A percentile compares a stretch with the other conserved stretches of the same genome.
Conservation (phyloP, 2,797 vertebrate genomes). For the Anguilla megastoma region DNA sequence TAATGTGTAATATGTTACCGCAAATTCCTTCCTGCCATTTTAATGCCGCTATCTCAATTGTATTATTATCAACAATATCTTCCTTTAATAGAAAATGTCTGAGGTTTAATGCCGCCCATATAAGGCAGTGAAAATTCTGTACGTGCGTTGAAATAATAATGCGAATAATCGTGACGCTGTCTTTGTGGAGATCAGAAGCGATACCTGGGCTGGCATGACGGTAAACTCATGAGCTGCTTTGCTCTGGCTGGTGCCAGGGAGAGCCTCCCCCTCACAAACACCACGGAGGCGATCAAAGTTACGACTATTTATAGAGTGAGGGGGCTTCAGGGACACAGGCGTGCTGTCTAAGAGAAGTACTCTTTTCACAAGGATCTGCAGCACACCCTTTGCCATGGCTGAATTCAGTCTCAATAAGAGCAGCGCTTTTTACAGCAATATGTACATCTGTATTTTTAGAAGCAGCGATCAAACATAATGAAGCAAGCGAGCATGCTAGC, state of each 20-base stretch:
- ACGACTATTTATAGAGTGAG: conserved; percentile 5
- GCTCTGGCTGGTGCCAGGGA: background rate
- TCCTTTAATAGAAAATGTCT: background rate
- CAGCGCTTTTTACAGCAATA: background rate
- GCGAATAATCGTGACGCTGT: background rate
- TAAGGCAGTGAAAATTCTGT: background rate
- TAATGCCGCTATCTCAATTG: background rate
- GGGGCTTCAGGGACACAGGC: background rate
- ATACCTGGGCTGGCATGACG: background rate
- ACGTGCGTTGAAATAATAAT: background rate
- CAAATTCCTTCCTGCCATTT: background rate
- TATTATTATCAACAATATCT: background rate
- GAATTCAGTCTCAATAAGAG: background rate
- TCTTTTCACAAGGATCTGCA: background rate
- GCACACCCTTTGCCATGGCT: background rate
- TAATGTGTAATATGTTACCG: background rate
- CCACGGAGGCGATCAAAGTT: background rate
- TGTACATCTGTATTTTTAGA: background rate
- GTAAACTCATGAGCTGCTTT: background rate
- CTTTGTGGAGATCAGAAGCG: background rate
- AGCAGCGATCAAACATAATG: background rate
- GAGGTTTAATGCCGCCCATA: conserved; percentile 3
- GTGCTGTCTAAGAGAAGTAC: background rate
- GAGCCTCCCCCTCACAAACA: conserved; percentile 13
- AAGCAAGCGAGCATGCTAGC: background rate